A percentile compares a stretch with the other conserved stretches of the same genome.
Conservation (phyloP, 2,888 invertebrate genomes). For the Meteorus colon region DNA sequence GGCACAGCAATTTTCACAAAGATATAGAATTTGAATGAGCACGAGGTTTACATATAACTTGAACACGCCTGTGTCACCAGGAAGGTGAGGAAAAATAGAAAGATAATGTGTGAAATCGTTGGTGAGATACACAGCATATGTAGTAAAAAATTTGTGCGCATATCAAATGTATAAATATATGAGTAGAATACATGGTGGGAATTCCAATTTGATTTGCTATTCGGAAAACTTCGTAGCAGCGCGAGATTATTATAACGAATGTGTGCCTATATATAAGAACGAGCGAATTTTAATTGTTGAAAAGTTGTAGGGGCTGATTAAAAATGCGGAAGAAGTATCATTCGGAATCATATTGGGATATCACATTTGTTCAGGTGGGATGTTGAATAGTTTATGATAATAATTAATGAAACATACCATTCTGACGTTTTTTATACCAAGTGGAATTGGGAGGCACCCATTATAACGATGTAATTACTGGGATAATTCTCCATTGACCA, state of each 20-base stretch:
- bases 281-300: background rate
- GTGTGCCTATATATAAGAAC: background rate
- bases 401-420: no score
- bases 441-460: no score
- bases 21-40: constrained; percentile 43
- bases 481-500: no score
- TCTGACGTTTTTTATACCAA: no score
- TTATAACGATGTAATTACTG: no score
- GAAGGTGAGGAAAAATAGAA: background rate
- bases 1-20: constrained; percentile 43
- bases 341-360: no score
- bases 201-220: background rate
- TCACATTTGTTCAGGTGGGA: no score
- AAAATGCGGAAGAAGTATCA: background rate
- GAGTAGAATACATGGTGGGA: background rate
- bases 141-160: no score
- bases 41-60: background rate
- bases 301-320: background rate
- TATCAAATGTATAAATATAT: background rate
- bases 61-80: background rate
- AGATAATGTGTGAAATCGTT: background rate
- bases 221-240: background rate
- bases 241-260: background rate
- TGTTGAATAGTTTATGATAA: no score
- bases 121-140: background rate